Base-by-base conservation (phyloP, 2,113 vertebrate genomes). In the Megaleporinus macrocephalus region DNA sequence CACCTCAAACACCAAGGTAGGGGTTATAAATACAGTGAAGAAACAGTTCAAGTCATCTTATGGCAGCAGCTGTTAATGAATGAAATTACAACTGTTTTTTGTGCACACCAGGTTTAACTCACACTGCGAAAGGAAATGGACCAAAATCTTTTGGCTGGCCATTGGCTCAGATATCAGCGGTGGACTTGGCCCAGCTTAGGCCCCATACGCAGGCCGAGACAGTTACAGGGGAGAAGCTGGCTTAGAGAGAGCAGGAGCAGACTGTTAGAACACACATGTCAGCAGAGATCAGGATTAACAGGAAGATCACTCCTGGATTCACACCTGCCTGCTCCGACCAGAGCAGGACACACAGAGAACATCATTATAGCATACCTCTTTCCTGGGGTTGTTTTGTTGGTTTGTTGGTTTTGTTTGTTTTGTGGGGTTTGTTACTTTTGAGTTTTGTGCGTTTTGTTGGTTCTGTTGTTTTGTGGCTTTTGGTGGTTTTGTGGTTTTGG, bases 271-370 rank as follows among this genome's bases (percentile, higher is more conserved):
- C 65, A 78, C 73, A 84, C 80, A 80, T 86, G 86, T 86, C 85
- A 81, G 76, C 81, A 77, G 73, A 80, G 83, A 87, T 89, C 70
- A 85, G 85, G 86, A 86, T 86, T 85, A 87, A 81, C 73, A 61
- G 47, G 41, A 53, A 83, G 61, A 85, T 85, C 70, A 66, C 73
- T 79, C 49, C 76, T 84, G 82, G 81, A 82, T 83, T 81, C 80
- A 72, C 71, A 69, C 71, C 83, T 83, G 65, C 61, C 22, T 30
- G 68, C 20, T 29, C 76, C 79, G 85, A 41, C 83, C 78, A 44
- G 62, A 80, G 86, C 86, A 79, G 29, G 51, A 15, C 29, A 73
- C 20, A 85, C 51, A 53, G 47, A 62, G 79, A 63, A 63, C 47
- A 29, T 14, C 2, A 15, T 15, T 18, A 1, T 16, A 16, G 2